Base-by-base conservation (phyloP, 2,888 invertebrate genomes). In the Andrena dorsata region DNA sequence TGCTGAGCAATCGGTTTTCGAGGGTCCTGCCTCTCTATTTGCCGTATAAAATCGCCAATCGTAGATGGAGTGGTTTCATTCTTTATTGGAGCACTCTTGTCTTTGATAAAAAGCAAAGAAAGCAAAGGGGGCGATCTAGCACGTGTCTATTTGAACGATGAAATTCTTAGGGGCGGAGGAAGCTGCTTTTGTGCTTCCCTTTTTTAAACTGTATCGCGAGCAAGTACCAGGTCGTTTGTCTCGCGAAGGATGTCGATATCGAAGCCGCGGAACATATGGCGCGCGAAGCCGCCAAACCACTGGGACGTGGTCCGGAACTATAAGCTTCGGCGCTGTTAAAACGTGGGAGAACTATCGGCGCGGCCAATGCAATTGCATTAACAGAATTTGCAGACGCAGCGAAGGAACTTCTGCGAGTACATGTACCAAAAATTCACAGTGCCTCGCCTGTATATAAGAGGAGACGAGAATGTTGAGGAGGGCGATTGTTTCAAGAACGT, bases 251-350 rank as follows among this genome's bases (percentile, higher is more conserved):
- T 77, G 77, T 82, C 82, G 82, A 83, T 83, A 82, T 77, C 71
- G 78, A 78, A 75, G 60, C 83, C 83, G 56, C 78, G 66, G 10
- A 82, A 64, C 83, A 83, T 71, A 82, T 71, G 82, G 83, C 74
- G 82, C 77, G 70, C 66, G 32, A 73, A 74, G 23, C 71, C 78
- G 53, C 82, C 56, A 56, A 76, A 73, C 79, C 75, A 51, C 41
- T 26, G 68, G 16, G 56, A 65, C 69, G 71, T 1, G 74, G 60
- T 51, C 28, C 35, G 63, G 58, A 26, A 61, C 74, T 28, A 28
- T 53, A 69, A 53, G 60, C 71, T 82, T 47, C 47, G 30, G 51
- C 10, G 1, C 35, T n/a, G 76, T 35, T 69, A 47, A 58, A 83
- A 64, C 69, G 72, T 8, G 32, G 49, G 28, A 16, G 68, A 80